These are phyloP conservation scores for Bursaphelenchus mucronatus DNA, from an alignment of 1,140 invertebrate genomes.

Conservation along the genomic window DNA sequence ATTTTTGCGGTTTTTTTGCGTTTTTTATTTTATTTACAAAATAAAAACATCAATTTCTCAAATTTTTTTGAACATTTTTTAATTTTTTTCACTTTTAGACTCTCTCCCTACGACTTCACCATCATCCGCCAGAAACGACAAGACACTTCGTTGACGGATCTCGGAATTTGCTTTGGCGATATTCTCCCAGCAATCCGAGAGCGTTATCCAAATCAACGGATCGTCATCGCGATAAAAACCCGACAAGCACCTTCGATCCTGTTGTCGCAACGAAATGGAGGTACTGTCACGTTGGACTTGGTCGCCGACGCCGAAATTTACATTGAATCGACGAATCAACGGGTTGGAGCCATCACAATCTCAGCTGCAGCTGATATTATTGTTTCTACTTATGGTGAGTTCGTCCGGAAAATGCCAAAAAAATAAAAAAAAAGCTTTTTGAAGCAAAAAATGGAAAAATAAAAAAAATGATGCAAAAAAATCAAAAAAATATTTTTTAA, in stretches of 20 bases:
- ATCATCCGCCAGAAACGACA: constrained; percentile 24
- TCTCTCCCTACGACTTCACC: background rate
- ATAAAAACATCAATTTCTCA: background rate
- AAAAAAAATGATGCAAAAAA: background rate
- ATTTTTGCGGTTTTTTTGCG: background rate
- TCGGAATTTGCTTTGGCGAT: constrained; percentile 60
- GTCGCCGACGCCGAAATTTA: constrained; percentile 56
- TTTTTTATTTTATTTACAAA: no score
- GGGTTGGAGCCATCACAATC: constrained; percentile 49
- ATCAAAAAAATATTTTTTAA: constrained; percentile 1
- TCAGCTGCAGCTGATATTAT: constrained; percentile 43
- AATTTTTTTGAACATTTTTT: background rate
- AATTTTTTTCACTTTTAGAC: background rate
- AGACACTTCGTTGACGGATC: constrained; percentile 41
- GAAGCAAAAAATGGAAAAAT: background rate
- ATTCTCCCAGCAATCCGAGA: constrained; percentile 58
- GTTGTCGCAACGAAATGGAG: constrained; percentile 47
- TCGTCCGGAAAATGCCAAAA: constrained; percentile 7
- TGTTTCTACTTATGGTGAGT: constrained; percentile 37
- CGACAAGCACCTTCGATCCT: constrained; percentile 53
- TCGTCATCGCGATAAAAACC: constrained; percentile 49
- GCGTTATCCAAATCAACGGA: constrained; percentile 56
- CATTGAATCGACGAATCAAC: constrained; percentile 57
- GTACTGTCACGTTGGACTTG: constrained; percentile 46
- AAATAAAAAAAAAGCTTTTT: constrained; percentile 4